Evolutionary conservation across 2,797 vertebrate genomes (phyloP), one percentile per base, ranked within the genome.

Genomic region (Lophotriccus pileatus): DNA sequence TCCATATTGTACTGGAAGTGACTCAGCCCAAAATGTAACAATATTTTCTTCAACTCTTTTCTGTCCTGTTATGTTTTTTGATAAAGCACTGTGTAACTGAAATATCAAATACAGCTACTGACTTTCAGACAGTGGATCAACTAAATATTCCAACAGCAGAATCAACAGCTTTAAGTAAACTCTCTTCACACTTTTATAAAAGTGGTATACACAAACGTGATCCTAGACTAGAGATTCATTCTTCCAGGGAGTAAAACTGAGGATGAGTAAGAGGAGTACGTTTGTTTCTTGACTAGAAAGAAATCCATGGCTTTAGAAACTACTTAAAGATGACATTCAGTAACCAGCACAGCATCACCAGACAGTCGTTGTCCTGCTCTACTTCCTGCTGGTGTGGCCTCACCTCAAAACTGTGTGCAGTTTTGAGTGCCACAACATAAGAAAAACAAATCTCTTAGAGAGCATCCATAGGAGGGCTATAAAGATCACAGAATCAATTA

Each of bases 281-380:
- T 66, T 73, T 75, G 24, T 37, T 87, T 83, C 28, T 60, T 73
- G 46, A 69, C 27, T 16, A 64, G 28, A 72, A 88, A 27, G 20
- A 83, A 83, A 84, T 23, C 7, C 24, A 18, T 56, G 19, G 32
- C 43, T 74, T 73, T 70, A 64, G 25, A 52, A 93, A 58, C 2
- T 15, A n/a, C 60, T 92, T 46, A 46, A 75, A 74, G 44, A 53
- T 37, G 36, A 58, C n/a, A 53, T 21, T 47, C 41, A 70, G 8
- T 18, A 77, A 56, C 39, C 66, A 53, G n/a, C 5, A 27, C 17
- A 39, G 28, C n/a, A 46, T 32, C 28, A 58, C 18, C 52, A 64
- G 39, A 6, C 1, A 1, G n/a, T 27, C 24, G 6, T 0, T 63
- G 32, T 44, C 14, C 19, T 20, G 20, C n/a, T 18, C 23, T 37